Conservation (phyloP, 2,797 vertebrate genomes). For the Rhabdophis nuchalis region DNA sequence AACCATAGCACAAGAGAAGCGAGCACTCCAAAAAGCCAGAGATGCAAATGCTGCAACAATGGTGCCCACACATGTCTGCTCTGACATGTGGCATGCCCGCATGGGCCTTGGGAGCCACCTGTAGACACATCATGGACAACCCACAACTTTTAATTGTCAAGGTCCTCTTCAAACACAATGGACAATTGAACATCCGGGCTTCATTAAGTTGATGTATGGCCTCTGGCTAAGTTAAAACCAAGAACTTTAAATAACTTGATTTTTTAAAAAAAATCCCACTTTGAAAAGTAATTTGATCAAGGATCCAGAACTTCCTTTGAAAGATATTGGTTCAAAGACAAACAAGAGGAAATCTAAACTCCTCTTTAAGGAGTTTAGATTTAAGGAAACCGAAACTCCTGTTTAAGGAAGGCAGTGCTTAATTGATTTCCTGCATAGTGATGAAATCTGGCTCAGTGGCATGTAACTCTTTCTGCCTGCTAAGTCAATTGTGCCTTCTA, state of each 20-base stretch:
- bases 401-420: constrained; percentile 27
- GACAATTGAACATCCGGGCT: background rate
- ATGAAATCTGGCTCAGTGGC: constrained; percentile 73
- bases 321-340: background rate
- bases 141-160: too few species aligned
- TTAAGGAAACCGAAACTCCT: background rate
- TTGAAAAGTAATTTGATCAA: background rate
- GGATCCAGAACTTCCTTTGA: background rate
- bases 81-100: too few species aligned
- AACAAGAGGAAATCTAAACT: background rate
- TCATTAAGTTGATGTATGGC: background rate
- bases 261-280: background rate
- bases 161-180: too few species aligned
- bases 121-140: too few species aligned
- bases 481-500: constrained; percentile 73
- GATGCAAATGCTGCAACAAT: too few species aligned
- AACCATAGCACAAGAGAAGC: too few species aligned
- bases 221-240: background rate
- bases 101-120: too few species aligned
- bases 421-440: constrained; percentile 37
- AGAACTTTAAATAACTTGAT: background rate
- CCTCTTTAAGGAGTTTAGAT: too few species aligned
- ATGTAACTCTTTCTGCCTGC: constrained; percentile 79
- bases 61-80: too few species aligned
- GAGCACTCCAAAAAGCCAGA: too few species aligned